Conservation (phyloP, 64 coral and sea anemone genomes). For the Dendrophyllia cribrosa region DNA sequence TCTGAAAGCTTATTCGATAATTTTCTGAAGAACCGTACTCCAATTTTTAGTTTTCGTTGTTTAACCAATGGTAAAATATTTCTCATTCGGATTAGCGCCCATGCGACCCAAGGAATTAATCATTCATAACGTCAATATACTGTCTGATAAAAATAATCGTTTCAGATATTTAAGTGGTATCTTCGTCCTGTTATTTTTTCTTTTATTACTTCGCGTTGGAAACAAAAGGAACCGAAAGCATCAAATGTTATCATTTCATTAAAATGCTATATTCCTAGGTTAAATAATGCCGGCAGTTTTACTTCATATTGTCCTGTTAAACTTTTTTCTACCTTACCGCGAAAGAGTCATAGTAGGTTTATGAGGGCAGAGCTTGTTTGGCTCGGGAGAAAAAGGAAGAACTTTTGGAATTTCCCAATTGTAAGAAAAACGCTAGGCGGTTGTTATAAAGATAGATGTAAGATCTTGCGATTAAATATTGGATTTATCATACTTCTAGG, state of each 20-base stretch:
- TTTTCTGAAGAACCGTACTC: background rate
- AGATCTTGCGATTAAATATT: background rate
- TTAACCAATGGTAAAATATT: background rate
- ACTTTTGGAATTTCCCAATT: background rate
- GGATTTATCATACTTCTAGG: too few species aligned
- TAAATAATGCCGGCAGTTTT: background rate
- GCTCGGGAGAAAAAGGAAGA: too few species aligned
- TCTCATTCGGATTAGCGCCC: background rate
- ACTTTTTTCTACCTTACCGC: background rate
- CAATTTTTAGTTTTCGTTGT: background rate
- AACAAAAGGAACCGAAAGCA: too few species aligned
- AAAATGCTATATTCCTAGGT: too few species aligned
- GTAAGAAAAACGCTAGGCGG: background rate
- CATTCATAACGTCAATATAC: background rate
- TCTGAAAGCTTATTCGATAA: background rate
- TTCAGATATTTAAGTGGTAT: background rate
- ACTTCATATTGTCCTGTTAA: background rate
- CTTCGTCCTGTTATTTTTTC: too few species aligned
- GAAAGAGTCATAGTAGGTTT: background rate
- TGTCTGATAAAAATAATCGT: background rate
- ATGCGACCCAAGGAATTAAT: constrained; percentile 4
- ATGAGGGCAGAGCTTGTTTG: too few species aligned
- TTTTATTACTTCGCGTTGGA: background rate
- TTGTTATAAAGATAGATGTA: too few species aligned
- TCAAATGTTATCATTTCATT: too few species aligned